Base-by-base conservation (phyloP, 92 coral and sea anemone species). In the Meandrina meandrites region DNA sequence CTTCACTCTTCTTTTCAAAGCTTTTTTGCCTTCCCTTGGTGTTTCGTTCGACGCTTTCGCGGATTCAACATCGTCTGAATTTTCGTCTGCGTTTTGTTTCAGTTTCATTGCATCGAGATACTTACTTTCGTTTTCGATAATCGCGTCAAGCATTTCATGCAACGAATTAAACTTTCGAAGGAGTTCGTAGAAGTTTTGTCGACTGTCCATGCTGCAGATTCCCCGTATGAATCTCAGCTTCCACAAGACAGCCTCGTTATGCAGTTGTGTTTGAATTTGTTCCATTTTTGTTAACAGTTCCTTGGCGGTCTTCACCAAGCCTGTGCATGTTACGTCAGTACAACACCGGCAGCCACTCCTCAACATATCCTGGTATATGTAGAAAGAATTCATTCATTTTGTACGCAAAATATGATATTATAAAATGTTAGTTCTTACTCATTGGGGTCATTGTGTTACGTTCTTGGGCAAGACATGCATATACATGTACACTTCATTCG, bases 191-290 rank as follows among this genome's bases (percentile, higher is more conserved):
- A 94, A 91, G 79, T 92, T 86, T 34, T 88, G 86, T 47, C 96
- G 91, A 36, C 89, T 86, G 4, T 96, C 94, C 32, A 30, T 54
- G 42, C 86, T 86, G 57, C 89, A 86, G 15, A 83, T 56, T 42
- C 94, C 92, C 9, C 90, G 88, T 58, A 86, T 84, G 42, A 82
- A 78, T 22, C 90, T 93, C 22, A 90, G 81, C 74, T 93, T 89
- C 99, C 99, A 96, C 78, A 91, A 76, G n/a, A 92, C 74, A 14
- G 93, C 98, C 24, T 95, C 94, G 69, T 96, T 93, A 83, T 94
- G 96, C 30, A 96, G 91, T 79, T 96, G 93, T 19, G 96, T 90
- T 80, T 96, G 98, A 54, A 84, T 86, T 32, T 91, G 92, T 58
- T 95, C 99, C 89, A 95, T 95, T 83, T 94, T 81, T 19, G 84